Base-by-base conservation (phyloP, 2,113 vertebrate species). In the Solenodon paradoxus region DNA sequence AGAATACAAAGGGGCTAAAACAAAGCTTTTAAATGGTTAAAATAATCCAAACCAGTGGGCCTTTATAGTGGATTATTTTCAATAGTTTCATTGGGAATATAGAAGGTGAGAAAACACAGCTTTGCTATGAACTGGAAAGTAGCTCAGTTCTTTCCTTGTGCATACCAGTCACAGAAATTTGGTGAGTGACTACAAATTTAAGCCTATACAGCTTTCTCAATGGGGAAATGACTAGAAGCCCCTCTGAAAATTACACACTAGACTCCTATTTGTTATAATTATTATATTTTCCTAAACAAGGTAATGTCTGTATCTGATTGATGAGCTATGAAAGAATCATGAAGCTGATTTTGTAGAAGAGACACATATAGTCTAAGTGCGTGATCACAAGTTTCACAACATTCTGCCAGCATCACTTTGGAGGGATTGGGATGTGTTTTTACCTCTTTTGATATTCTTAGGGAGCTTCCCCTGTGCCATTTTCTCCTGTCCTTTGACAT, bases 401-500 rank as follows among this genome's bases (percentile, higher is more conserved):
- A 71, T 88, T 80, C 42, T 55, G 38, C 49, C 32, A 84, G 49
- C 49, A n/a, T 32, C 90, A 2, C 64, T 64, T 88, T 53, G 9
- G 2, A 2, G 19, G 28, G 11, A 9, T 45, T 24, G 49, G 32
- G 22, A 20, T 47, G 3, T 64, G 26, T 40, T 66, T 97, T 97
- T 98, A 99, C 99, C 99, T 98, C 98, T 97, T 96, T 97, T 90
- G 88, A 96, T 79, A 96, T 96, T 90, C 79, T 96, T 95, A 19
- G 24, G 49, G 28, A 84, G 85, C 90, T 97, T 98, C 30, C 0
- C 72, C 26, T 88, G 95, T 19, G 19, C 64, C 92, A 94, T 97
- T 92, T 95, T 97, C 51, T 98, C 96, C 75, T 98, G 98, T 98
- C 63, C 94, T 68, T 77, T 88, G 32, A 94, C 32, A 28, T 7